A percentile compares a stretch with the other conserved stretches of the same genome.
Evolutionary conservation across 2,797 vertebrate genomes (phyloP).

Genomic region (Uromys caudimaculatus): DNA sequence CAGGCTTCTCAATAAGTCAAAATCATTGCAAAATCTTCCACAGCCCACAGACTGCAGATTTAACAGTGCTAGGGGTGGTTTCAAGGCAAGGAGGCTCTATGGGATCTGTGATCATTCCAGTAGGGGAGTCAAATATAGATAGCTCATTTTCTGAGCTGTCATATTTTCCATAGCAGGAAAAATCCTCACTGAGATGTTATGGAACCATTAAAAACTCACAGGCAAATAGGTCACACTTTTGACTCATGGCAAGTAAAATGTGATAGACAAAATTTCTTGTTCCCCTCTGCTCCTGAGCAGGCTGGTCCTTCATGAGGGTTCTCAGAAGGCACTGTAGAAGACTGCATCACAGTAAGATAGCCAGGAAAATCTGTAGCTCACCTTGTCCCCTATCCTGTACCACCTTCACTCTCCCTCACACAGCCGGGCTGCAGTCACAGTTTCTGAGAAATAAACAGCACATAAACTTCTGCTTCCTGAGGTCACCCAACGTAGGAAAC

Average conservation of each 20-base stretch:
- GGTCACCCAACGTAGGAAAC: neutral
- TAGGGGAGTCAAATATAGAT: neutral
- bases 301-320: neutral
- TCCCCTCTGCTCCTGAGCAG: neutral
- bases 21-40: neutral
- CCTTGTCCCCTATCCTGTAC: neutral
- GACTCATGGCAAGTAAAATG: neutral
- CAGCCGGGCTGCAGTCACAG: neutral
- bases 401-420: neutral
- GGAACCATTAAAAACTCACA: neutral
- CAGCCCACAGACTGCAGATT: neutral
- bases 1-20: neutral
- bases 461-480: neutral
- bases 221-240: neutral
- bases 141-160: neutral
- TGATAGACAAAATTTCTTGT: neutral
- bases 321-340: neutral
- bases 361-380: neutral
- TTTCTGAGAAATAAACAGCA: constrained; percentile 17
- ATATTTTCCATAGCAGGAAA: neutral
- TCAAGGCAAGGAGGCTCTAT: neutral
- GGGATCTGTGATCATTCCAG: neutral
- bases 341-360: neutral
- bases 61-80: neutral
- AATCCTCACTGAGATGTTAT: neutral